These are phyloP conservation scores for Cosmia pyralina DNA, from an alignment of 2,888 invertebrate species.

Conservation along the genomic window DNA sequence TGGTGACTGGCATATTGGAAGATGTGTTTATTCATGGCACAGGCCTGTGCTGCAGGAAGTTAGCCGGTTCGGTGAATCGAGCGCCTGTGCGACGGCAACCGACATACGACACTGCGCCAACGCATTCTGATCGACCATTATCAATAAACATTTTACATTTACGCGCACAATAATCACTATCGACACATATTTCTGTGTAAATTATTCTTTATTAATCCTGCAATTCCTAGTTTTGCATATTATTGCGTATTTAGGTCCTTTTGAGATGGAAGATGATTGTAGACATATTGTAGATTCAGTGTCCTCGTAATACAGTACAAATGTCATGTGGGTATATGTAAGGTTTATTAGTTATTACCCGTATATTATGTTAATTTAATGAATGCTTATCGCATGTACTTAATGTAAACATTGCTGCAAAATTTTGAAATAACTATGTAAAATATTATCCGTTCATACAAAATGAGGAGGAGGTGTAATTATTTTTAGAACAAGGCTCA, in stretches of 20 bases:
- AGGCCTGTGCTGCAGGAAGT: conserved; percentile 84
- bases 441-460: conserved; percentile 66
- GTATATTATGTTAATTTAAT: conserved; percentile 83
- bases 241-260: conserved; percentile 68
- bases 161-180: conserved; percentile 55
- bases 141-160: conserved; percentile 71
- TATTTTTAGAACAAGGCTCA: conserved; percentile 69
- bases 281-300: conserved; percentile 73
- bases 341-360: conserved; percentile 84
- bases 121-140: conserved; percentile 78
- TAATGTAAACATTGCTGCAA: conserved; percentile 73
- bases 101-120: conserved; percentile 78
- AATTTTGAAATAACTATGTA: conserved; percentile 75
- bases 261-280: conserved; percentile 69
- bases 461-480: conserved; percentile 66
- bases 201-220: conserved; percentile 61
- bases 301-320: conserved; percentile 79
- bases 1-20: conserved; percentile 70
- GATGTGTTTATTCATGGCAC: conserved; percentile 84
- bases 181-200: conserved; percentile 60
- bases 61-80: conserved; percentile 83
- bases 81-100: conserved; percentile 71
- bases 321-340: conserved; percentile 82
- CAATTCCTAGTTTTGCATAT: conserved; percentile 63
- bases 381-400: conserved; percentile 73